Base-by-base conservation (phyloP, 1,140 invertebrate genomes). In the Drosophila paulistorum region DNA sequence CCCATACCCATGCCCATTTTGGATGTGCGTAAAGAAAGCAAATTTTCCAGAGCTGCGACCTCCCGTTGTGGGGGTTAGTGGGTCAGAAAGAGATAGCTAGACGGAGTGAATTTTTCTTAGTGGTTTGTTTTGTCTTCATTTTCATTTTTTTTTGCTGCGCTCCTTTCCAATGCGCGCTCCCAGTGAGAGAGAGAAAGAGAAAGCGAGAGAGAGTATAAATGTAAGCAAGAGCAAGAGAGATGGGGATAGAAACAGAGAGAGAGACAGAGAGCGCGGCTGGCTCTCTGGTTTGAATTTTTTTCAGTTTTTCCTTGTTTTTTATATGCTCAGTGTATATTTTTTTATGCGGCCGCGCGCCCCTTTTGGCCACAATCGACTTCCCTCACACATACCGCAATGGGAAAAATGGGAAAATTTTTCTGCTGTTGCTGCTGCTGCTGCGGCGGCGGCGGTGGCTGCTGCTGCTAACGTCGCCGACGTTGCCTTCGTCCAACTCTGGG, bases 321-420 rank as follows among this genome's bases (percentile, higher is more conserved):
- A n/a, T 68, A 55, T 68, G 68, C 55, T 55, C 37, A 13, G 37
- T 39, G 48, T 51, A 48, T 72, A 66, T 76, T 70, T 71, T 70
- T 64, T 59, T 35, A 30, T 70, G 71, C 76, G 74, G 76, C 77
- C 77, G 74, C 77, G 77, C 77, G 74, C 74, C 77, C 74, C 77
- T 37, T 59, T 59, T 74, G 81, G 81, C 81, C 81, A 79, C 79
- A 83, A 83, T 79, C 79, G 81, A 74, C 81, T 82, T 72, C 62
- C 71, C 64, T 69, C 58, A 48, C 57, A 33, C 55, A 81, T 58
- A 78, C 90, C 90, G 81, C 90, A 91, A 91, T 91, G 90, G 45
- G 90, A 91, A 91, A 91, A 91, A 91, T 91, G 90, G 90, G 90
- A 91, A 91, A 91, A 90, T 91, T 91, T 91, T 91, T 61, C 90